These are phyloP conservation scores for Lichenostomus cassidix DNA, from an alignment of 2,113 vertebrate species.

Conservation along the genomic window DNA sequence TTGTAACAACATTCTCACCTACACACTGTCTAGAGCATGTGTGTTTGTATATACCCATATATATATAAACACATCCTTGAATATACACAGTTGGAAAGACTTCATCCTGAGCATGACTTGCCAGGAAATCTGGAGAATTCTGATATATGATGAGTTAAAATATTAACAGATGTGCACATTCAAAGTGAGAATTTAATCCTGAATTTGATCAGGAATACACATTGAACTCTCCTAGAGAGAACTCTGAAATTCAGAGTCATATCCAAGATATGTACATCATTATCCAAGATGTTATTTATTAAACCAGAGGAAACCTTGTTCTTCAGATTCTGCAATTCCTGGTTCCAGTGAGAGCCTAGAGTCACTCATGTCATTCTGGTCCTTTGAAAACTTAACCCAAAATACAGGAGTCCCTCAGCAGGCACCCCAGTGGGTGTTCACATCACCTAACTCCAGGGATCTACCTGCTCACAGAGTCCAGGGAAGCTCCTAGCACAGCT, in stretches of 20 bases:
- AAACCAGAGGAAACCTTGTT: background rate
- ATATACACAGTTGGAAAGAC: background rate
- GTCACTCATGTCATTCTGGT: background rate
- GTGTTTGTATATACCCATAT: background rate
- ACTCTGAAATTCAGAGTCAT: background rate
- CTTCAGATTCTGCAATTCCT: background rate
- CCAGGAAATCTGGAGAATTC: constrained; percentile 4
- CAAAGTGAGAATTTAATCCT: constrained; percentile 6
- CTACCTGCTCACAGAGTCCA: background rate
- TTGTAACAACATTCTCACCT: constrained; percentile 14
- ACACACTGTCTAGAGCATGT: background rate
- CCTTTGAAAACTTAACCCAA: background rate
- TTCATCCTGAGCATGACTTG: background rate
- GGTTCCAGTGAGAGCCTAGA: background rate
- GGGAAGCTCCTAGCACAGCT: rapidly evolving
- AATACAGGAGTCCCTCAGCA: background rate
- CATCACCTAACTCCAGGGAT: background rate
- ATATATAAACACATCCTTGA: background rate
- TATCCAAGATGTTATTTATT: background rate
- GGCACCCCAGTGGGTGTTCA: background rate
- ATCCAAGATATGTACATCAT: background rate
- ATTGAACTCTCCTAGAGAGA: background rate
- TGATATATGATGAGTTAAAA: background rate
- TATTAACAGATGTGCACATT: constrained; percentile 9
- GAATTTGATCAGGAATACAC: background rate